Base-by-base conservation (phyloP, 2,797 vertebrate species). In the Peromyscus aztecus region DNA sequence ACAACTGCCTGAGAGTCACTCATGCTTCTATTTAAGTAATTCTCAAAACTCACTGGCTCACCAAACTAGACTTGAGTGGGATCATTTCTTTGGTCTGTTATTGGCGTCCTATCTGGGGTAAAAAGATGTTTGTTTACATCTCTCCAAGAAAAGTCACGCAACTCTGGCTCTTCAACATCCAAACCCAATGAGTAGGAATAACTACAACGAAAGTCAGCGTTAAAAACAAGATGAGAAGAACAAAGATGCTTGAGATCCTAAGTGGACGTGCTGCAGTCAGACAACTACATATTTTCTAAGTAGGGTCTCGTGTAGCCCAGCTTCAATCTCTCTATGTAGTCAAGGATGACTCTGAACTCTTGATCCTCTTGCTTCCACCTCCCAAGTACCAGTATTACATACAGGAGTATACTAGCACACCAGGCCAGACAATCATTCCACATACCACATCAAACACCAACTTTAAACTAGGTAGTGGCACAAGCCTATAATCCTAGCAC, bases 141-240 rank as follows among this genome's bases (percentile, higher is more conserved):
- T 69, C 63, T 52, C 85, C 6, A 55, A 10, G 34, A 55, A 86
- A 84, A 65, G 27, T 29, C 67, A 57, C n/a, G 40, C n/a, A 59
- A 43, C 69, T 59, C 81, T 96, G 86, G 84, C 89, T 96, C 95
- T 97, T 94, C 82, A 97, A 94, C 89, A 97, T 92, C 89, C 96
- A 93, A 91, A 80, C 83, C 95, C 17, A 94, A 80, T 6, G 55
- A 97, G 83, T 82, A 96, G 92, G 21, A 78, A 4, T 94, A 94
- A 94, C 91, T 91, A n/a, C 96, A 98, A 76, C 75, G 85, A 94
- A 89, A 69, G 49, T 75, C 65, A 67, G 73, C 13, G 14, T 13
- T 75, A 63, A 86, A 65, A 95, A 96, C 84, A 94, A 80, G 49
- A 67, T 14, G 49, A 75, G 11, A 87, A 90, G 92, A 94, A 94